Evolutionary conservation across 2,888 invertebrate species (phyloP), one percentile per base, ranked within the genome.

Genomic region (Chrysolina oricalcia): DNA sequence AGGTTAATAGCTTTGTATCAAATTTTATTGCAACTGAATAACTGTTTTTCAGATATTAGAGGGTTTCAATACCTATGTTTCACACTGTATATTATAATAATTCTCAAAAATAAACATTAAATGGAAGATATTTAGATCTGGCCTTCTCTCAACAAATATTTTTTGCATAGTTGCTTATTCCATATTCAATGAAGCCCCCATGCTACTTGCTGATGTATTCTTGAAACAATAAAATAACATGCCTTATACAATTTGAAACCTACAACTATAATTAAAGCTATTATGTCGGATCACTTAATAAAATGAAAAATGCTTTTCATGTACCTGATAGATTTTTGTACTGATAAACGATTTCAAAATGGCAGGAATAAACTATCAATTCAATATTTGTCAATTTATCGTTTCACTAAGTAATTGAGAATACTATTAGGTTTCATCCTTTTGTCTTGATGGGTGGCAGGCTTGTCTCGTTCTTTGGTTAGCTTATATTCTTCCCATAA

Each of bases 401-500:
- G 53, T 40, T n/a, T 35, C 35, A 68, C 53, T n/a, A 93, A 92
- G 90, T 93, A 93, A 89, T 93, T 92, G 88, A 93, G 90, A 82
- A 93, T 89, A 82, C 93, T 91, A 89, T 93, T 93, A 80, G 90
- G 86, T 88, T 91, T 92, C 73, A 90, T 85, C 90, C 91, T 91
- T 88, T 91, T 91, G 84, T 87, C 85, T 80, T 87, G 90, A 87
- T 89, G 89, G 63, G 90, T 89, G 40, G 35, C 70, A 46, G 23
- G 74, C 72, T 78, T 76, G 19, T 82, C 82, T 59, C 80, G 77
- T 64, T 82, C 80, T 40, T 80, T 78, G 46, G 77, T 78, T 17
- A 81, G 73, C 75, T 91, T 91, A 92, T 93, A 94, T 84, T 93
- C 92, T n/a, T 90, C 90, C 85, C 93, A 92, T 23, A 95, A 88